These are phyloP conservation scores for Leucozona laternaria DNA, from an alignment of 2,888 invertebrate species.

Conservation along the genomic window DNA sequence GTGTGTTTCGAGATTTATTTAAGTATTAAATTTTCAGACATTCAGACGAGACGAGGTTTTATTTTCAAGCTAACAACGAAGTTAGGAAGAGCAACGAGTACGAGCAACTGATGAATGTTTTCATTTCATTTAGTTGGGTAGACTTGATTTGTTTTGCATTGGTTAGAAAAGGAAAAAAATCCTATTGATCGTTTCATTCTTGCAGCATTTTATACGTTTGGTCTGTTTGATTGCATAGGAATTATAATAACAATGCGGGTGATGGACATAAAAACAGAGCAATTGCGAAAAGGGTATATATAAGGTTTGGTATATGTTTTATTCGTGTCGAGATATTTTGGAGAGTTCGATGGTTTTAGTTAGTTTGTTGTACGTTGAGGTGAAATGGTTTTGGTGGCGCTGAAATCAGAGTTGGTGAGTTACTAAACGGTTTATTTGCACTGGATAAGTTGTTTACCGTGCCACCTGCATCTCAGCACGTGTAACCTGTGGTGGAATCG, in stretches of 20 bases:
- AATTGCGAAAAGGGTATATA: conserved; percentile 35
- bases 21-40: conserved; percentile 40
- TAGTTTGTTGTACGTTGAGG: not conserved
- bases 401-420: conserved; percentile 24
- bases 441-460: not conserved
- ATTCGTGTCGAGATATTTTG: conserved; percentile 20
- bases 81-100: conserved; percentile 40
- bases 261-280: conserved; percentile 70
- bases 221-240: conserved; percentile 53
- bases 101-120: conserved; percentile 32
- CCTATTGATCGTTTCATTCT: conserved; percentile 56
- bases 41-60: conserved; percentile 22
- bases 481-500: not conserved
- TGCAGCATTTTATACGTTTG: conserved; percentile 15
- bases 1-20: conserved; percentile 24
- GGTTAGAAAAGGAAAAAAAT: conserved; percentile 38
- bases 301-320: not conserved
- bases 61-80: conserved; percentile 42
- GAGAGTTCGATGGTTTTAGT: conserved; percentile 50
- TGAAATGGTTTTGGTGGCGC: conserved; percentile 30
- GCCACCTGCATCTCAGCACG: not conserved
- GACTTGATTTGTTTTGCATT: conserved; percentile 17
- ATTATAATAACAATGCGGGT: conserved; percentile 65
- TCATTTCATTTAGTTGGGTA: conserved; percentile 36
- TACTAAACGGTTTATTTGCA: conserved; percentile 18